phyloP scores from a whole-genome alignment of 1,140 invertebrate species.

The Diorhabda sublineata region DNA sequence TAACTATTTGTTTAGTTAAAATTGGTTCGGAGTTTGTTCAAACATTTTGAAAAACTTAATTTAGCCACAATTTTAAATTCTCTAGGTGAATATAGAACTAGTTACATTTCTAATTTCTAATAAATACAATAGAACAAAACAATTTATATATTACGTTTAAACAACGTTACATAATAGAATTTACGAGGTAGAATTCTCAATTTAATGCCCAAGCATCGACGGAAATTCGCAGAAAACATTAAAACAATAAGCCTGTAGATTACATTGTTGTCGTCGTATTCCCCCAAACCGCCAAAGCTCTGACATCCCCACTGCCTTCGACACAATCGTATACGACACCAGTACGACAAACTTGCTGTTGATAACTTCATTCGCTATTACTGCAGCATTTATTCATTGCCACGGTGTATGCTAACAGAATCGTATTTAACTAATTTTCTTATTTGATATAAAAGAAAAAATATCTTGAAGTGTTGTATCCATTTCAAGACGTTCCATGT shows the following conservation, averaged over 20 bases:
- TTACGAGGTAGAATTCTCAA: not conserved
- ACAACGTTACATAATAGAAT: too few species aligned
- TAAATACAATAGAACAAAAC: too few species aligned
- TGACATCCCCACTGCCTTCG: slow-evolving; percentile 5
- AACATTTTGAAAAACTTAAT: too few species aligned
- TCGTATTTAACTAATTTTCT: not conserved
- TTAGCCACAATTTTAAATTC: too few species aligned
- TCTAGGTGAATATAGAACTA: too few species aligned
- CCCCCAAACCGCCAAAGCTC: not conserved
- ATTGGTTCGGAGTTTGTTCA: too few species aligned
- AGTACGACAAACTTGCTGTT: slow-evolving; percentile 8
- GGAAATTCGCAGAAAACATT: slow-evolving; percentile 5
- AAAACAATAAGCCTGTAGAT: slow-evolving; percentile 8
- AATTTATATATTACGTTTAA: too few species aligned
- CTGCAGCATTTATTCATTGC: slow-evolving; percentile 1
- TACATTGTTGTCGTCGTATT: slow-evolving; percentile 8
- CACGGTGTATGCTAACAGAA: not conserved
- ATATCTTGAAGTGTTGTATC: too few species aligned
- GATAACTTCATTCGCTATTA: slow-evolving; percentile 7
- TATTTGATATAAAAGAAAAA: too few species aligned
- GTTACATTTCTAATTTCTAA: too few species aligned
- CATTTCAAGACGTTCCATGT: too few species aligned
- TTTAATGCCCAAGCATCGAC: not conserved
- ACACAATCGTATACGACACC: slow-evolving; percentile 4
- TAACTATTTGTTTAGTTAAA: too few species aligned